Evolutionary conservation across 2,113 vertebrate species (phyloP), one percentile per base, ranked within the genome.

Genomic region (Anguilla japonica): DNA sequence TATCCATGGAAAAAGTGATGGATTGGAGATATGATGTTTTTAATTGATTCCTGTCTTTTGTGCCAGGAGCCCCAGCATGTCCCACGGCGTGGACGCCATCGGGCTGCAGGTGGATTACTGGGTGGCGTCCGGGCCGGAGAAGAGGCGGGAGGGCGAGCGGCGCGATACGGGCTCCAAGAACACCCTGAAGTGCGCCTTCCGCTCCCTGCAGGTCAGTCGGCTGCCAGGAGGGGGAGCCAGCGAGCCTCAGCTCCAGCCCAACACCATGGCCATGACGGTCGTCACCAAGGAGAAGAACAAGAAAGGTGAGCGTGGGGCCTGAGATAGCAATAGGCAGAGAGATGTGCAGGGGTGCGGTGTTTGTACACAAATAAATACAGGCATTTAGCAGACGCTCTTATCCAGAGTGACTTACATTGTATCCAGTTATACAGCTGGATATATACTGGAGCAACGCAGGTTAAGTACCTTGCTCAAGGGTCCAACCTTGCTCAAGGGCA

Each of bases 271-370:
- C 26, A 95, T 96, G 95, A 96, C 95, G 0, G 95, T 96, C 20
- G 96, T 96, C 86, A 96, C 96, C 90, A 96, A 96, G 89, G 96
- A 96, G 88, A 96, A 96, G 89, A 96, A 96, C 90, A 96, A 96
- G 90, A 96, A 96, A 93, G 96, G 96, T 94, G 81, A 91, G 89
- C 1, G n/a, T 34, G 46, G 87, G 46, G 39, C 5, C 5, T 29
- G 1, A 26, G 5, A 26, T n/a, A 83, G 20, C 16, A 3, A 53
- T 5, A 34, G 83, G 14, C 18, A 20, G n/a, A 29, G 34, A 34
- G 34, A 34, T 34, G 34, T 1, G 34, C 82, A 29, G 41, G 43
- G 3, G 14, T 8, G 8, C 43, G 8, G 43, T 46, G 43, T 46
- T 46, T 2, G 5, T 46, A 46, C 43, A 4, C 43, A 34, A 34